phyloP scores from a whole-genome alignment of 1,140 invertebrate genomes.

The Leptinotarsa texana region DNA sequence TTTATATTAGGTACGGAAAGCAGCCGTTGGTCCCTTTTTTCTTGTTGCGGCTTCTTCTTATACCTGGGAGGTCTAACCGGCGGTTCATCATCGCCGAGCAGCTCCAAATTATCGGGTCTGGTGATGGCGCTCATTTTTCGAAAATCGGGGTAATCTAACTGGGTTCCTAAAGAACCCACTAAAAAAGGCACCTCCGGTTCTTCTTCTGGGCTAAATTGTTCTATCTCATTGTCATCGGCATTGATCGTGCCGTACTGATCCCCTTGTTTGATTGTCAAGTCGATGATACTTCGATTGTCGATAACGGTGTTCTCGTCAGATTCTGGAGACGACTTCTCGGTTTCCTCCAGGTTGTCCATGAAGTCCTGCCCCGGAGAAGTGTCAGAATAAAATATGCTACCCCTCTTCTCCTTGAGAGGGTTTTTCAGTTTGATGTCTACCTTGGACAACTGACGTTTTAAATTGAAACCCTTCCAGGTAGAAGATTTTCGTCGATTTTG shows the following conservation, averaged over 20 bases:
- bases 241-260: slow-evolving; percentile 27
- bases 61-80: slow-evolving; percentile 66
- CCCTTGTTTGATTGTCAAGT: slow-evolving; percentile 40
- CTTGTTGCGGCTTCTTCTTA: slow-evolving; percentile 59
- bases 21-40: slow-evolving; percentile 68
- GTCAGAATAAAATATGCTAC: slow-evolving; percentile 52
- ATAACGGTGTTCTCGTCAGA: slow-evolving; percentile 50
- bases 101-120: slow-evolving; percentile 66
- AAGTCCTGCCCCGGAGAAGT: slow-evolving; percentile 39
- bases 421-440: slow-evolving; percentile 80
- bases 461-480: slow-evolving; percentile 73
- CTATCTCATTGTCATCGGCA: slow-evolving; percentile 45
- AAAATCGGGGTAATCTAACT: slow-evolving; percentile 30
- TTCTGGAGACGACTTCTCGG: slow-evolving; percentile 46
- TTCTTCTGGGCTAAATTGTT: slow-evolving; percentile 41
- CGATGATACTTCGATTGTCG: slow-evolving; percentile 40
- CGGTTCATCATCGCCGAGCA: slow-evolving; percentile 64
- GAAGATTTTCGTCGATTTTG: slow-evolving; percentile 62
- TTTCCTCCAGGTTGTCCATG: slow-evolving; percentile 41
- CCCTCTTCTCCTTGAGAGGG: slow-evolving; percentile 52
- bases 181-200: slow-evolving; percentile 36
- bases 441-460: slow-evolving; percentile 79
- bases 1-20: slow-evolving; percentile 80
- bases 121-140: slow-evolving; percentile 35
- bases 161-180: slow-evolving; percentile 39